These are phyloP conservation scores for Ophthalmolycus amberensis DNA, from an alignment of 2,113 vertebrate genomes.

Conservation along the genomic window DNA sequence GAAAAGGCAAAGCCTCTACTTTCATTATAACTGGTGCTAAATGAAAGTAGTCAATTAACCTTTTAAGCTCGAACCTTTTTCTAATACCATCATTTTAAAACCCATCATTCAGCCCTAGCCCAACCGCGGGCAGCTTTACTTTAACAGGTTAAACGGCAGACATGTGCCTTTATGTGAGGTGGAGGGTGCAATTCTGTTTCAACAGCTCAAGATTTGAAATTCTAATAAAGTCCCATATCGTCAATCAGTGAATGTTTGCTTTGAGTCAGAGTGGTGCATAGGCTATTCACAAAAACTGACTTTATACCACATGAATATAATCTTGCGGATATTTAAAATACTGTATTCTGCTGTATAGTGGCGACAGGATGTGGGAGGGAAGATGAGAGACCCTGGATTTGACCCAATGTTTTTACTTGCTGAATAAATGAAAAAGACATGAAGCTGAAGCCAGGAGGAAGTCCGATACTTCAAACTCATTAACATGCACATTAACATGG, in stretches of 20 bases:
- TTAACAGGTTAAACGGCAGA: background rate
- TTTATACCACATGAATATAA: background rate
- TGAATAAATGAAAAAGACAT: constrained; percentile 70
- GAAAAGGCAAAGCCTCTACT: background rate
- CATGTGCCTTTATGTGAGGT: background rate
- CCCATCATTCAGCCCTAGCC: background rate
- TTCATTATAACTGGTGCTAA: background rate
- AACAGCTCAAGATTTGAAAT: background rate
- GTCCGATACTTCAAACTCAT: constrained; percentile 69
- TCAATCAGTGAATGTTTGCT: background rate
- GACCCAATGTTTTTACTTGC: constrained; percentile 37
- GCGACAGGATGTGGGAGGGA: constrained; percentile 22
- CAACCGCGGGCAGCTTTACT: background rate
- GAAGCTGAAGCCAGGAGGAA: constrained; percentile 62
- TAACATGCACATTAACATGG: constrained; percentile 68
- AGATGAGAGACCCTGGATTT: constrained; percentile 34
- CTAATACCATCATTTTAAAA: background rate
- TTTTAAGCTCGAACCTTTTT: too few species aligned
- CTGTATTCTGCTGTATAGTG: background rate
- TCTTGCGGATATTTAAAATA: background rate
- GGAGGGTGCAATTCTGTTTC: background rate
- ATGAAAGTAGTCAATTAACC: background rate
- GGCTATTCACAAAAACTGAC: background rate
- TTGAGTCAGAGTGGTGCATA: background rate
- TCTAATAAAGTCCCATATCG: background rate